Evolutionary conservation across 2,888 invertebrate genomes (phyloP), one percentile per base, ranked within the genome.

Genomic region (Chrysolina oricalcia): DNA sequence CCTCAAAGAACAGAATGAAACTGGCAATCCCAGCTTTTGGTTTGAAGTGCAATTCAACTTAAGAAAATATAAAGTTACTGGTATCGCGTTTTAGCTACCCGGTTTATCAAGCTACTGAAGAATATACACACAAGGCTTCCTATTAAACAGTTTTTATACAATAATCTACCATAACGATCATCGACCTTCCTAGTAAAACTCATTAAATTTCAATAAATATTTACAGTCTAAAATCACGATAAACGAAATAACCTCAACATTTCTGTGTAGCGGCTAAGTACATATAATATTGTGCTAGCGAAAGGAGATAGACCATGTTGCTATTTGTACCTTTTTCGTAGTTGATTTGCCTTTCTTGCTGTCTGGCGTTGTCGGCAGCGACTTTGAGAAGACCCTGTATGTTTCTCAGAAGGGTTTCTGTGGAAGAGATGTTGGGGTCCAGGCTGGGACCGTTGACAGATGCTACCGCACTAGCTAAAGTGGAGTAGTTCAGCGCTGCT

Each of bases 381-480:
- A 98, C 97, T 90, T 98, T 98, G 79, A 98, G 93, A 80, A 98
- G 92, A 70, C 98, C 97, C 90, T 98, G 98, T 86, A 98, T 98
- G 89, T 98, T 98, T 87, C 98, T 92, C 82, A 98, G 93, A 82
- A 98, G 92, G 76, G 97, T 97, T 90, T 98, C 98, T 75, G 98
- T 97, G 85, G 97, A 97, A 81, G 96, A 96, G 83, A 92, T 91
- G 87, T 91, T 90, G 66, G 91, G 90, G 81, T 92, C 92, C 83
- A 92, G 93, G 74, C 82, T 80, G 78, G 88, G 85, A 84, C 89
- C 90, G 73, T 91, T 90, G 81, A 89, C 90, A 66, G 89, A 92
- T 78, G 92, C 93, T 81, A 91, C 92, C 76, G 91, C 92, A 77
- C 92, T 93, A 72, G 93, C 92, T 84, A 93, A 91, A 81, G 93